Evolutionary conservation across 1,140 invertebrate genomes (phyloP).

Genomic region (Oryctes rhinoceros): DNA sequence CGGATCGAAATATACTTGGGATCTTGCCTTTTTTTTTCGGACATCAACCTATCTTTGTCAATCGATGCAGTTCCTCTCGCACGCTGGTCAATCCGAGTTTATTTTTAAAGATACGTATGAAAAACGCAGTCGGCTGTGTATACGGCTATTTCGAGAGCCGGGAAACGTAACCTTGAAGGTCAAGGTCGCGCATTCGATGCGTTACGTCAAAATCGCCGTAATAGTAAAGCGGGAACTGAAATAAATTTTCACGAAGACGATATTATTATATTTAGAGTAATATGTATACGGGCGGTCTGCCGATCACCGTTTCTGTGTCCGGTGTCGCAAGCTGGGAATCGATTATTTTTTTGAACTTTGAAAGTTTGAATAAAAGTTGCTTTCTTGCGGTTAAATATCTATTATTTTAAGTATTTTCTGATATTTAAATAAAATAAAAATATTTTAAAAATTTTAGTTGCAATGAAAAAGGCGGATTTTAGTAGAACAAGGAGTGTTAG

Average conservation of each 20-base stretch:
- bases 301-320: no score
- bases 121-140: slow-evolving; percentile 13
- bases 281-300: no score
- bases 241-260: not conserved
- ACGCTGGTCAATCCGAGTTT: not conserved
- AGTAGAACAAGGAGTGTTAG: no score
- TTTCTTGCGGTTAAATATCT: no score
- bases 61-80: not conserved
- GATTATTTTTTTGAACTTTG: no score
- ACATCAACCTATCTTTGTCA: not conserved
- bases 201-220: not conserved
- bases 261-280: no score
- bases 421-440: no score
- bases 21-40: not conserved
- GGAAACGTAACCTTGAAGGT: slow-evolving; percentile 13
- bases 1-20: not conserved
- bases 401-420: no score
- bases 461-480: no score
- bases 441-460: no score
- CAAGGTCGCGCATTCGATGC: slow-evolving; percentile 8
- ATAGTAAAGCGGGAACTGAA: not conserved
- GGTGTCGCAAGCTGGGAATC: no score
- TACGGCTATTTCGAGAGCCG: not conserved
- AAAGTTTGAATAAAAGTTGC: no score
- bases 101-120: slow-evolving; percentile 3